A percentile compares a stretch with the other conserved stretches of the same genome.
These are phyloP conservation scores for Mola mola DNA, from an alignment of 2,113 vertebrate genomes.

Conservation along the genomic window DNA sequence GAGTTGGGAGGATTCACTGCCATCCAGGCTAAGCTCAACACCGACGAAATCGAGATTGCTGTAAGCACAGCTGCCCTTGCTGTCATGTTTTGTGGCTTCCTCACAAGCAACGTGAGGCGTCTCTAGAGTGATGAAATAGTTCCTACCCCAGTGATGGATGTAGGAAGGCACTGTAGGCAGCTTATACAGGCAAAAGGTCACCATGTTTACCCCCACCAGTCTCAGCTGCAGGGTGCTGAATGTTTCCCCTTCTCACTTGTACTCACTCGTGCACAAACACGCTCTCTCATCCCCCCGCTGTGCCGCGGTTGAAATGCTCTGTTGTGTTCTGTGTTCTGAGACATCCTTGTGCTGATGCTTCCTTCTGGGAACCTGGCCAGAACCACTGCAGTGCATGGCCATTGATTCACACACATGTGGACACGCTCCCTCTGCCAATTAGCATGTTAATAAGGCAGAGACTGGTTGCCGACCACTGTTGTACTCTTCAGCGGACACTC, in stretches of 20 bases:
- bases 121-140: constrained; percentile 13
- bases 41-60: constrained; percentile 95
- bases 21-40: constrained; percentile 94
- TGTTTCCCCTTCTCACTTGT: constrained; percentile 35
- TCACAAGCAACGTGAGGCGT: background rate
- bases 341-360: constrained; percentile 68
- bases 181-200: constrained; percentile 53
- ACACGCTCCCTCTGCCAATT: constrained; percentile 27
- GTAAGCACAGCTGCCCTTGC: constrained; percentile 78
- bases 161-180: background rate
- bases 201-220: constrained; percentile 32
- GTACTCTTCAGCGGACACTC: constrained; percentile 2
- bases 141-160: background rate
- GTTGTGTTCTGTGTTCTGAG: constrained; percentile 69
- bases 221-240: constrained; percentile 57
- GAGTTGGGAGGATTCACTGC: constrained; percentile 96
- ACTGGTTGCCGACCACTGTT: constrained; percentile 16
- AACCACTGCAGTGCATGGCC: constrained; percentile 45
- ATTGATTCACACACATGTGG: constrained; percentile 46
- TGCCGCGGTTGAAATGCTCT: constrained; percentile 61
- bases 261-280: constrained; percentile 38
- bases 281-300: constrained; percentile 50
- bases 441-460: constrained; percentile 63
- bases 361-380: constrained; percentile 65
- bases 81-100: background rate